Evolutionary conservation across 2,797 vertebrate genomes (phyloP).

Genomic region (Arrhamphus sclerolepis): DNA sequence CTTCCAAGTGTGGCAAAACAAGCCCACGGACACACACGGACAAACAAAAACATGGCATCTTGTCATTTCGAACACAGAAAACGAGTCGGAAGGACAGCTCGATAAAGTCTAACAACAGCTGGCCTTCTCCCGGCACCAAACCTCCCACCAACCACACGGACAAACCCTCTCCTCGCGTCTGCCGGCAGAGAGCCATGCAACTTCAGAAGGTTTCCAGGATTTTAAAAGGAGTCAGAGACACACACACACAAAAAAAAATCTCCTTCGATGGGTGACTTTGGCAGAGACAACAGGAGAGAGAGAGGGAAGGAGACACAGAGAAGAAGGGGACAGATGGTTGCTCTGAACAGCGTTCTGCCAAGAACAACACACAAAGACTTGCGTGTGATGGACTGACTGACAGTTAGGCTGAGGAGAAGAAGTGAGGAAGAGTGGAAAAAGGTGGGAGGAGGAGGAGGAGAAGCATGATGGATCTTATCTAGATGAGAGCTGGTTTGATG

Average conservation of each 20-base stretch:
- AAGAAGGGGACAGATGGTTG: constrained; percentile 99
- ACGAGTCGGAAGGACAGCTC: constrained; percentile 62
- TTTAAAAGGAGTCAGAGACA: constrained; percentile 79
- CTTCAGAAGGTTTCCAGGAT: constrained; percentile 95
- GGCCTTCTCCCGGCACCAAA: constrained; percentile 68
- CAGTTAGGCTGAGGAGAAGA: constrained; percentile 58
- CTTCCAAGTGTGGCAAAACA: not conserved
- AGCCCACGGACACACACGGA: not conserved
- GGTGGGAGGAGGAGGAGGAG: constrained; percentile 36
- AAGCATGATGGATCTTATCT: constrained; percentile 12
- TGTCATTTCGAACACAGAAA: constrained; percentile 56
- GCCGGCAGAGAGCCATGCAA: constrained; percentile 90
- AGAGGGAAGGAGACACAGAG: constrained; percentile 89
- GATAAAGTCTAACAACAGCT: constrained; percentile 86
- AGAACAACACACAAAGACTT: constrained; percentile 87
- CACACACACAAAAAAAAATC: constrained; percentile 51
- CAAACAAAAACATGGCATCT: constrained; percentile 14
- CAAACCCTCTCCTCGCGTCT: constrained; percentile 60
- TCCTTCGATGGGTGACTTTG: constrained; percentile 88
- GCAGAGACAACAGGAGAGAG: constrained; percentile 82
- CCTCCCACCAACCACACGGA: constrained; percentile 8
- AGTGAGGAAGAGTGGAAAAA: constrained; percentile 36
- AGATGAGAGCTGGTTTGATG: constrained; percentile 12
- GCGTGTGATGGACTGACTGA: constrained; percentile 77
- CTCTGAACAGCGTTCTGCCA: constrained; percentile 93